Base-by-base conservation (phyloP, 2,888 invertebrate species). In the Tetropium fuscum region DNA sequence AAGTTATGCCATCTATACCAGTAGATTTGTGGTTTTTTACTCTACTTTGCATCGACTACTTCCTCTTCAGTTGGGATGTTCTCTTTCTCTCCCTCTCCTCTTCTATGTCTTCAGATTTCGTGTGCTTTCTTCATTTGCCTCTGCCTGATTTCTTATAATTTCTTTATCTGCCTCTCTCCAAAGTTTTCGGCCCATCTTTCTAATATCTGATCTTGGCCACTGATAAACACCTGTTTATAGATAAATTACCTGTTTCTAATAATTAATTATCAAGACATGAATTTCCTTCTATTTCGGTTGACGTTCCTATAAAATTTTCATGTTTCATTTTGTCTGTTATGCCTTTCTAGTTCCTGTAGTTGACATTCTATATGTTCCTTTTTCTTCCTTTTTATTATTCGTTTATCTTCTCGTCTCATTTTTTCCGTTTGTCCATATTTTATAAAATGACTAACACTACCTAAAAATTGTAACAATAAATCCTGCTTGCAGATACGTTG, bases 21-120 rank as follows among this genome's bases (percentile, higher is more conserved):
- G n/a, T n/a, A n/a, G n/a, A n/a, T n/a, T n/a, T n/a, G n/a, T n/a
- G n/a, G n/a, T n/a, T n/a, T n/a, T n/a, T n/a, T n/a, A 53, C 32
- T 19, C 36, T 20, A 47, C 11, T 43, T 36, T 22, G n/a, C n/a
- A n/a, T n/a, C n/a, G n/a, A n/a, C n/a, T n/a, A n/a, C 22, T 22
- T 22, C 7, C 7, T 5, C 7, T 22, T 5, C 22, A 5, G 7
- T 22, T 22, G 22, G 22, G 7, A 22, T 22, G 7, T 22, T 7
- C 3, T 22, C 22, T 22, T 22, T 22, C 22, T 22, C 22, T 22
- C 4, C n/a, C n/a, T 22, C 7, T 22, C 7, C 3, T 22, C 22
- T 22, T 22, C 7, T 7, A 22, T 22, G 7, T 22, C 22, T 5
- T 22, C 7, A 22, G 7, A 7, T 22, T 22, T 3, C 22, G 7